These are phyloP conservation scores for Liolophura sinensis DNA, from an alignment of 1,140 invertebrate genomes.

Conservation along the genomic window DNA sequence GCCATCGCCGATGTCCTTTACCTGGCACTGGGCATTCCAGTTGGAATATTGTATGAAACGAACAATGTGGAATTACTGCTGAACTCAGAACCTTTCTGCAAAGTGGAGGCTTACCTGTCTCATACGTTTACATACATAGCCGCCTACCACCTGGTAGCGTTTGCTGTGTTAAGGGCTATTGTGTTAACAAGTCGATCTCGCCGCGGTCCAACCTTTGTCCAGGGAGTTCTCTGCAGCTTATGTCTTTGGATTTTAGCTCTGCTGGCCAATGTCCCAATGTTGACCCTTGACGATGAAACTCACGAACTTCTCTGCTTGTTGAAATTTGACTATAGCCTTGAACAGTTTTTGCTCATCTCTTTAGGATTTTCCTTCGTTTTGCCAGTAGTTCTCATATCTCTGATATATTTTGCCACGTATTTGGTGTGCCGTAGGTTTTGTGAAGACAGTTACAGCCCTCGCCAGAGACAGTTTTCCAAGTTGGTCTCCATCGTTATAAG, in stretches of 20 bases:
- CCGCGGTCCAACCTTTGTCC: conserved; percentile 23
- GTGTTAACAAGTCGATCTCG: conserved; percentile 41
- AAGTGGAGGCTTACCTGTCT: conserved; percentile 34
- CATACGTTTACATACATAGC: conserved; percentile 33
- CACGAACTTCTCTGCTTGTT: conserved; percentile 10
- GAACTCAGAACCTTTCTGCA: conserved; percentile 38
- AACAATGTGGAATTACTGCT: conserved; percentile 7
- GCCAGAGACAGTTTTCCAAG: conserved; percentile 38
- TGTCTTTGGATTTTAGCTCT: conserved; percentile 25
- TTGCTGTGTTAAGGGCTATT: conserved; percentile 42
- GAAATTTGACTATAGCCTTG: conserved; percentile 14
- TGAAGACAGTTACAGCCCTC: conserved; percentile 43
- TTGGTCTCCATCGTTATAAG: conserved; percentile 39
- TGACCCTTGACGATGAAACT: conserved; percentile 15
- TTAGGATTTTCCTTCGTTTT: conserved; percentile 40
- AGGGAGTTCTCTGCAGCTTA: conserved; percentile 24
- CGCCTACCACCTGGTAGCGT: conserved; percentile 40
- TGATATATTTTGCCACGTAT: conserved; percentile 41
- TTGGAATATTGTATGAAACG: conserved; percentile 26
- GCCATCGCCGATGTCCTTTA: conserved; percentile 39
- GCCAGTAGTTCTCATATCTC: conserved; percentile 35
- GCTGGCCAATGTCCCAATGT: conserved; percentile 15
- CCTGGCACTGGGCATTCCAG: conserved; percentile 33
- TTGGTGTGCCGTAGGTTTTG: conserved; percentile 42
- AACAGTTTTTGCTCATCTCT: conserved; percentile 33